Evolutionary conservation across 2,797 vertebrate genomes (phyloP), one percentile per base, ranked within the genome.

Genomic region (Diglossa cyanea): DNA sequence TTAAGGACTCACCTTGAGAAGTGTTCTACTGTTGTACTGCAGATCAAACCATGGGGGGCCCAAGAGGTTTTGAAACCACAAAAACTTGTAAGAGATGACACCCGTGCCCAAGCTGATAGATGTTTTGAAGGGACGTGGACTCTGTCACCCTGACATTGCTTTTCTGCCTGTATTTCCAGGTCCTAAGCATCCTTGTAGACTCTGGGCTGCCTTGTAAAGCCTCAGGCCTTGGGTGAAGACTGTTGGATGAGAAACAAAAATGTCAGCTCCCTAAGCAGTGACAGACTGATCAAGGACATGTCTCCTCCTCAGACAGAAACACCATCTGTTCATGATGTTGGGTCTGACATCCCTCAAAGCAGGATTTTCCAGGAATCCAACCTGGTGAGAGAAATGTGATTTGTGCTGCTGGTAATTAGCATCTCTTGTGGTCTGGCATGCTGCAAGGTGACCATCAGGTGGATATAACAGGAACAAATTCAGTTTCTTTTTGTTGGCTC

Each of bases 331-430:
- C 61, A 10, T 53, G 48, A 47, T 51, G 63, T 75, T 81, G 83
- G 65, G 42, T 57, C 67, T 87, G 86, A 88, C 77, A 31, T 82
- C 53, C 58, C 55, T 86, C 60, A 71, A 76, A 91, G 77, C 17
- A 8, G 65, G 60, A 31, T 71, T 89, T 95, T 95, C 88, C 93
- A 82, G 86, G 94, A 94, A 86, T 60, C 39, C 42, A 79, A 84
- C 60, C 48, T 85, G 86, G n/a, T 2, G 16, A 50, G 37, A 45
- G 48, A 30, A 75, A 45, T 55, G 53, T 61, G 60, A 63, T 82
- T 76, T 71, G n/a, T 92, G 67, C 28, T 91, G 68, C 9, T 88
- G 54, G 47, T 71, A 63, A 90, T 93, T 79, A 70, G 62, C 17
- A 24, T 44, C 28, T 81, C 58, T 50, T 85, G 70, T 54, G 55